Conservation (phyloP, 1,140 invertebrate species). For the Geopemphigus sp. region DNA sequence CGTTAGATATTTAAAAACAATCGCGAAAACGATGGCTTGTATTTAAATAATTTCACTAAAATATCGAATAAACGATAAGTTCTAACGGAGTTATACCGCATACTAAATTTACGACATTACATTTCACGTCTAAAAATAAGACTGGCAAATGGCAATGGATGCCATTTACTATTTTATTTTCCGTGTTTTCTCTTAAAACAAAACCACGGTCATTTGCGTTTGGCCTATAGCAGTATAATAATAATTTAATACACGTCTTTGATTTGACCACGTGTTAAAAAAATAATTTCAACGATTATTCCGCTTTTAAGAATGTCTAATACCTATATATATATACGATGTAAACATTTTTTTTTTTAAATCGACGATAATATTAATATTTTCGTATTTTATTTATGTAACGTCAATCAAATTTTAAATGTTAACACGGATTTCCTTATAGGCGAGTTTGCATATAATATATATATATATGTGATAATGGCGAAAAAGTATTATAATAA, state of each 20-base stretch:
- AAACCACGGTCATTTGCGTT: conserved; percentile 6
- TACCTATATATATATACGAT: no score
- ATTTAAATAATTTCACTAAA: not conserved
- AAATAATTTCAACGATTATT: not conserved
- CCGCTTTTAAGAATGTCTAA: no score
- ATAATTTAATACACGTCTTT: not conserved
- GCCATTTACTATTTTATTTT: conserved; percentile 42
- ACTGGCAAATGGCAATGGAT: not conserved
- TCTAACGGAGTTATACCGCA: not conserved
- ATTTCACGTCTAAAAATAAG: conserved; percentile 34
- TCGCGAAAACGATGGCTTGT: not conserved
- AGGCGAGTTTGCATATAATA: no score
- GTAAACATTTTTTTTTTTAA: no score
- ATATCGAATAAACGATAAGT: not conserved
- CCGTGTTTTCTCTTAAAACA: conserved; percentile 22
- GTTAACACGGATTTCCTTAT: no score
- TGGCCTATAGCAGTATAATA: not conserved
- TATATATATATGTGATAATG: no score
- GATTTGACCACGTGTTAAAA: not conserved
- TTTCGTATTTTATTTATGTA: no score
- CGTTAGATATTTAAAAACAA: not conserved
- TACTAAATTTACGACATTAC: conserved; percentile 25
- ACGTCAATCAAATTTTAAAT: no score
- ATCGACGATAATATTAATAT: no score
- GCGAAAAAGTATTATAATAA: no score